phyloP scores from a whole-genome alignment of 23 tunicate genomes.

The Ciona savignyi region DNA sequence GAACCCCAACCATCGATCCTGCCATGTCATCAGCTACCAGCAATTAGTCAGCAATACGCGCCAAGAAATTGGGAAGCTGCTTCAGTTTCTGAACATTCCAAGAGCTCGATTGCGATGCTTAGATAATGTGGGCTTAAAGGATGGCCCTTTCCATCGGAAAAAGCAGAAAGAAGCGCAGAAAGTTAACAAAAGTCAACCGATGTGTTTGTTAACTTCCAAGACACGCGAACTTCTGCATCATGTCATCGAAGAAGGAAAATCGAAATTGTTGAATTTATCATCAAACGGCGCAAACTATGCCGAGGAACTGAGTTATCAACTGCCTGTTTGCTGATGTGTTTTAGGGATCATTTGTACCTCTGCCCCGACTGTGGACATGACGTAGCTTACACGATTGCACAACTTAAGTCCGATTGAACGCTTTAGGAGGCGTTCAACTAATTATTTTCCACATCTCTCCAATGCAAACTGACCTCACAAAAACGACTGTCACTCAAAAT shows the following conservation, averaged over 20 bases:
- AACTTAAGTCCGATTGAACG: too few relatives aligned
- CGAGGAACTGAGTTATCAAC: background rate
- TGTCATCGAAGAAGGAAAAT: background rate
- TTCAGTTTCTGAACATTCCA: background rate
- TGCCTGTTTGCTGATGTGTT: background rate
- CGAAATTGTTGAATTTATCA: background rate
- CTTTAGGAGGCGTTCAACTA: too few relatives aligned
- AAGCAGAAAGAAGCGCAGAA: background rate
- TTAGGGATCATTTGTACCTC: too few relatives aligned
- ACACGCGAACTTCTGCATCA: background rate
- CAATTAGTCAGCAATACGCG: background rate
- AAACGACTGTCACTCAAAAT: too few relatives aligned
- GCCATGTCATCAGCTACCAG: background rate
- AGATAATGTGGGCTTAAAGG: background rate
- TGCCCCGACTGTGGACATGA: too few relatives aligned
- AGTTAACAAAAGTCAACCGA: background rate
- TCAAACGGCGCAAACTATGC: background rate
- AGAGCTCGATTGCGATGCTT: background rate
- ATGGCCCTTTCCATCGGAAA: background rate
- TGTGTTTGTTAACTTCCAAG: background rate
- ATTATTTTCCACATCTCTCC: too few relatives aligned
- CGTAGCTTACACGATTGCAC: too few relatives aligned
- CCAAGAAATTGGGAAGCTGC: background rate
- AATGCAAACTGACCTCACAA: too few relatives aligned
- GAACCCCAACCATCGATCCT: background rate